Evolutionary conservation across 2,888 invertebrate genomes (phyloP).

Genomic region (Tachina grossa): DNA sequence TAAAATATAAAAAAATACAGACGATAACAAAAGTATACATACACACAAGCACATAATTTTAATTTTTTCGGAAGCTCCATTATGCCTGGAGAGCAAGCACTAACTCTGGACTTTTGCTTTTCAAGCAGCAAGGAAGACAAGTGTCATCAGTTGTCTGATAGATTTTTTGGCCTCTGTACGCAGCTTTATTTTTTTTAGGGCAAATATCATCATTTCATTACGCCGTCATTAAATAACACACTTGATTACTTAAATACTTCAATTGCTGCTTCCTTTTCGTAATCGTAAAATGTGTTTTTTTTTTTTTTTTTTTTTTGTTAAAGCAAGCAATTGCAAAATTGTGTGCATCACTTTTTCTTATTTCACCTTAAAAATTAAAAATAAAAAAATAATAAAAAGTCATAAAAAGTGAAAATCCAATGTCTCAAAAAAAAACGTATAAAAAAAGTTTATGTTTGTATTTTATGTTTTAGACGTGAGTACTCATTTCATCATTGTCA

Average conservation of each 20-base stretch:
- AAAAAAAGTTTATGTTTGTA: constrained; percentile 65
- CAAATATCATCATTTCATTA: constrained; percentile 64
- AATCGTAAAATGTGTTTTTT: constrained; percentile 40
- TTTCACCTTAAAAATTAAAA: not conserved
- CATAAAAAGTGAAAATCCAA: constrained; percentile 71
- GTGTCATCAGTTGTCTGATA: constrained; percentile 62
- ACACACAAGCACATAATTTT: constrained; percentile 40
- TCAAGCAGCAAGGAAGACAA: constrained; percentile 25
- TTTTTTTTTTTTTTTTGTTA: constrained; percentile 35
- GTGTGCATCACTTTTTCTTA: constrained; percentile 61
- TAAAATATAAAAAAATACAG: not conserved
- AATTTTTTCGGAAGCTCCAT: constrained; percentile 62
- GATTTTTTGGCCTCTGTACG: constrained; percentile 20
- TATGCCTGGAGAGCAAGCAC: not conserved
- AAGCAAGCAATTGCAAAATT: constrained; percentile 69
- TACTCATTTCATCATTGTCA: constrained; percentile 68
- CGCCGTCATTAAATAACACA: constrained; percentile 5
- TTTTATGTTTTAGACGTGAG: constrained; percentile 71
- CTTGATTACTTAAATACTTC: constrained; percentile 61
- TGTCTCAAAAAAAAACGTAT: constrained; percentile 38
- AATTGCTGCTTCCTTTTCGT: constrained; percentile 59
- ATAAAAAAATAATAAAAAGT: constrained; percentile 37
- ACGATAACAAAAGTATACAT: constrained; percentile 20
- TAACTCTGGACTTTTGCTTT: not conserved
- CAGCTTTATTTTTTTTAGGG: constrained; percentile 47